Conservation (phyloP, 2,113 vertebrate genomes). For the Actenoides lindsayi region DNA sequence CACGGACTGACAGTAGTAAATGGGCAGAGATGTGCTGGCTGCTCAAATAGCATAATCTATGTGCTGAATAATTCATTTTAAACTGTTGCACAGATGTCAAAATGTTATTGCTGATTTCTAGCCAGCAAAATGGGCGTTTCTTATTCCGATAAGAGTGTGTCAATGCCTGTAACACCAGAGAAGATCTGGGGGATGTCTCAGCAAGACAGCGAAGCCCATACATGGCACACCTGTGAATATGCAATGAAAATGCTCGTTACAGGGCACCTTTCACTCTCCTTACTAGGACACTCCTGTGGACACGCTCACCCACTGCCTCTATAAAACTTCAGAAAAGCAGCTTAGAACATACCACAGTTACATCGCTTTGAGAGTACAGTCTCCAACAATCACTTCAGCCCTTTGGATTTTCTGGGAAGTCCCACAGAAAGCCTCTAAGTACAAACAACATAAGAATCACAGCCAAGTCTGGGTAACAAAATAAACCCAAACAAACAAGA, state of each 20-base stretch:
- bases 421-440: background rate
- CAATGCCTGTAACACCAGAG: background rate
- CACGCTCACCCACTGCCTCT: background rate
- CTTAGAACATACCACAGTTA: background rate
- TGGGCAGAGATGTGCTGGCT: conserved; percentile 62
- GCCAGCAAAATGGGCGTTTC: conserved; percentile 47
- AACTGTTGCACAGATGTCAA: conserved; percentile 70
- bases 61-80: conserved; percentile 72
- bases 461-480: background rate
- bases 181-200: background rate
- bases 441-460: background rate
- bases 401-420: background rate
- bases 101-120: conserved; percentile 66
- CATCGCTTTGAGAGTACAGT: background rate
- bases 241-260: background rate
- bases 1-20: conserved; percentile 37
- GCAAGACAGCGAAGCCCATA: conserved; percentile 4
- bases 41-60: conserved; percentile 33
- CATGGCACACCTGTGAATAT: background rate
- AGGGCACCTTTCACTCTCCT: background rate
- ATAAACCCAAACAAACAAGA: background rate
- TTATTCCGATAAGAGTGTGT: background rate
- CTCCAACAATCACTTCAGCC: background rate
- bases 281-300: background rate
- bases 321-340: background rate